Evolutionary conservation across 2,113 vertebrate species (phyloP).

Genomic region (Psilopogon haemacephalus): DNA sequence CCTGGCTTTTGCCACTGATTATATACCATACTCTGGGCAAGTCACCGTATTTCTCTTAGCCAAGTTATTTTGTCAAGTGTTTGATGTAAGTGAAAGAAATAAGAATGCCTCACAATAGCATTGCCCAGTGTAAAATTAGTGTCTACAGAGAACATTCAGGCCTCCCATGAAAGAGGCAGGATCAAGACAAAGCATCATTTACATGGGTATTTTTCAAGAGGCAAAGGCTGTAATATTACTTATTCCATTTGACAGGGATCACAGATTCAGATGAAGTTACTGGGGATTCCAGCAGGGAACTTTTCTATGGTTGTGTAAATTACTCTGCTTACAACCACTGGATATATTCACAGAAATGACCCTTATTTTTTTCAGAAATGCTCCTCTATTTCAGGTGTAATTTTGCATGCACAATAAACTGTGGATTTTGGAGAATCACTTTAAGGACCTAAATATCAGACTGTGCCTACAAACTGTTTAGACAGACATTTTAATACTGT

Average conservation of each 20-base stretch:
- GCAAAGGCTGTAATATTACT: neutral
- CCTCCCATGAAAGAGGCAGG: neutral
- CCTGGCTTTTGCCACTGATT: neutral
- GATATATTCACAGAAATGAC: constrained; percentile 11
- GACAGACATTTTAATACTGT: constrained; percentile 46
- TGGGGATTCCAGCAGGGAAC: neutral
- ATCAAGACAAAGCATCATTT: neutral
- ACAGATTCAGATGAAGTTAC: neutral
- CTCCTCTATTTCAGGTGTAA: constrained; percentile 21
- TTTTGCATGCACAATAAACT: constrained; percentile 52
- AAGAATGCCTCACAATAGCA: neutral
- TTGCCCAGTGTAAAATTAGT: neutral
- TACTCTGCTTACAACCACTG: neutral
- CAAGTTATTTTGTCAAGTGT: neutral
- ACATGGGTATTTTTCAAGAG: neutral
- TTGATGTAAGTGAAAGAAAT: neutral
- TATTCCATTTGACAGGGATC: neutral
- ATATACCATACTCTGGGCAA: neutral
- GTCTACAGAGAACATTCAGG: neutral
- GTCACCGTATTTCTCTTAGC: neutral
- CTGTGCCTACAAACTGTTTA: constrained; percentile 45
- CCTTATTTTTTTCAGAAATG: constrained; percentile 24
- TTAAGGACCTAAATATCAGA: constrained; percentile 34
- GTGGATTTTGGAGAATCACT: constrained; percentile 31
- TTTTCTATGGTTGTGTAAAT: constrained; percentile 41